phyloP scores from a whole-genome alignment of 2,797 vertebrate genomes.

The Amniataba percoides region DNA sequence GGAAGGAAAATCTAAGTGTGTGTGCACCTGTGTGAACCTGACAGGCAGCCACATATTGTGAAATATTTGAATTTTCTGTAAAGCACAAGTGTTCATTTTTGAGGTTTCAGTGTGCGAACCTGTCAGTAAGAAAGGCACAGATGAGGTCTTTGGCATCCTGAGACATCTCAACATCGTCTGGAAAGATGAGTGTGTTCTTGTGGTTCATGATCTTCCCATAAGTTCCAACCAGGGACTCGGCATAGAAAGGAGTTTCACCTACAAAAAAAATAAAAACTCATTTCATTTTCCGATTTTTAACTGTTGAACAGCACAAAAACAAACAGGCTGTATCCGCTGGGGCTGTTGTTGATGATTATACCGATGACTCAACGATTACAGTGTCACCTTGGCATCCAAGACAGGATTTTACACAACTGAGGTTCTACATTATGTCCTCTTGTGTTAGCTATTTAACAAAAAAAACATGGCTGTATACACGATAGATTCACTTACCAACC shows the following conservation, averaged over 20 bases:
- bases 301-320: not conserved
- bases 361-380: not conserved
- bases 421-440: not conserved
- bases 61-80: constrained; percentile 20
- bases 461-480: not conserved
- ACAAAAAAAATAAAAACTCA: not conserved
- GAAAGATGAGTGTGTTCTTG: constrained; percentile 93
- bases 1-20: not conserved
- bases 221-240: constrained; percentile 96
- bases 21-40: not conserved
- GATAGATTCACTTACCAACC: constrained; percentile 89
- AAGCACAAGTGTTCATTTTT: not conserved
- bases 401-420: not conserved
- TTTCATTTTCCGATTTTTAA: not conserved
- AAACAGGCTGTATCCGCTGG: not conserved
- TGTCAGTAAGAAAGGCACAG: constrained; percentile 96
- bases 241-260: constrained; percentile 99
- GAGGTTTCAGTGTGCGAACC: constrained; percentile 77
- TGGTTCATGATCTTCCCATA: constrained; percentile 99
- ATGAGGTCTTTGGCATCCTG: constrained; percentile 94
- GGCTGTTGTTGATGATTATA: not conserved
- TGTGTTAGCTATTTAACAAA: not conserved
- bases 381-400: not conserved
- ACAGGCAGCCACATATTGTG: not conserved
- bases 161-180: constrained; percentile 94